A percentile compares a stretch with the other conserved stretches of the same genome.
Conservation (phyloP, 2,113 vertebrate species). For the Coturnix japonica region DNA sequence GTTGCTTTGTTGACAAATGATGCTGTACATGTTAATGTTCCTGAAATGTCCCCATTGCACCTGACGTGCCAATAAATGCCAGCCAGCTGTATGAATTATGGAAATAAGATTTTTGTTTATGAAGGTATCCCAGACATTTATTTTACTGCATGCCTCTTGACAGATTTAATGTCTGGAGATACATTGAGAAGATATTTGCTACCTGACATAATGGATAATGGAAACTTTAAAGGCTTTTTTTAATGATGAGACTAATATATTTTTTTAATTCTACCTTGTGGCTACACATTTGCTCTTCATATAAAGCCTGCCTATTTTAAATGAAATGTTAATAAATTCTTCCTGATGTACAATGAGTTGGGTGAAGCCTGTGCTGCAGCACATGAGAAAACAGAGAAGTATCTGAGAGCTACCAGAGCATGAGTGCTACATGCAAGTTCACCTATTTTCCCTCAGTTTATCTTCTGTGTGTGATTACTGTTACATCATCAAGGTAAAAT, state of each 20-base stretch:
- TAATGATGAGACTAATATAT: constrained; percentile 78
- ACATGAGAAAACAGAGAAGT: constrained; percentile 36
- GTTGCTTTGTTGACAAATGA: constrained; percentile 92
- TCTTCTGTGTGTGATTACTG: not conserved
- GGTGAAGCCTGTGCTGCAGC: constrained; percentile 18
- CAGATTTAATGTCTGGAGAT: constrained; percentile 89
- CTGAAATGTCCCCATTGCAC: constrained; percentile 90
- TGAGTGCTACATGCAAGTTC: not conserved
- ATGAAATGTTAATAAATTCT: constrained; percentile 60
- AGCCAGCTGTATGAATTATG: constrained; percentile 92
- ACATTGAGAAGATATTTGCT: constrained; percentile 88
- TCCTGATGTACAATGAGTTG: constrained; percentile 59
- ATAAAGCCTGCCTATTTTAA: constrained; percentile 70
- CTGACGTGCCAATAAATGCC: constrained; percentile 91
- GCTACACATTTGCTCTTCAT: constrained; percentile 53
- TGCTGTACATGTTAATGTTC: constrained; percentile 92
- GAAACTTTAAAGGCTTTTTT: constrained; percentile 81
- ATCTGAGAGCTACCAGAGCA: constrained; percentile 20
- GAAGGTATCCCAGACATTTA: constrained; percentile 90
- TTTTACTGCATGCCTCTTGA: constrained; percentile 88
- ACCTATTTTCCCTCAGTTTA: not conserved
- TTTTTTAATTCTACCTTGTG: constrained; percentile 70
- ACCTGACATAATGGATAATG: constrained; percentile 88
- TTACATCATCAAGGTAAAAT: not conserved
- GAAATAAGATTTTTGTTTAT: constrained; percentile 95